Evolutionary conservation across 2,888 invertebrate genomes (phyloP), one percentile per base, ranked within the genome.

Genomic region (Leptodirus hochenwartii): DNA sequence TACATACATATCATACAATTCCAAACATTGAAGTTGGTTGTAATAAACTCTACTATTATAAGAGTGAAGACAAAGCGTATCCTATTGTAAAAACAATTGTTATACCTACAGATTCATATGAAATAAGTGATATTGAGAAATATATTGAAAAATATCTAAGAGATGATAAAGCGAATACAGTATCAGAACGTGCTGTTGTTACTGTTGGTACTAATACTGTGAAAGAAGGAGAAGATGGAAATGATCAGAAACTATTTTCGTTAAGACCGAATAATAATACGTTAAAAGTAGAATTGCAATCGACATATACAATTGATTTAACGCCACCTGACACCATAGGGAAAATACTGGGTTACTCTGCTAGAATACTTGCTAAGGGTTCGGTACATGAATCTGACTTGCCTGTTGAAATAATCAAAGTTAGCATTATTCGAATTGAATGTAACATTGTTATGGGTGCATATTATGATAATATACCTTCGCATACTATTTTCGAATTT

Each of bases 401-500:
- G 31, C 41, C 45, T 6, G 41, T 46, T 6, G 32, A 43, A 29
- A 47, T 45, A 34, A 34, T 42, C 27, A 43, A 41, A 26, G 37
- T 47, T 4, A 41, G 41, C 27, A 31, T 32, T 3, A 26, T 45
- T n/a, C 29, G 41, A 25, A 34, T 45, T 22, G 42, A 45, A 30
- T 46, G 43, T 30, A 43, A 43, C 32, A 39, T 43, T 2, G 37
- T 37, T 2, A 17, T 27, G 3, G 45, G 44, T 6, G 39, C 46
- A 15, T 47, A 39, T 26, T 22, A 40, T 2, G 42, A 42, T 35
- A 41, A 38, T 10, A 34, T 36, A 14, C 38, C 34, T 17, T 39
- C 39, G 3, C 47, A 53, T 33, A 47, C 46, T 3, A 37, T 52
- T 16, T 45, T 49, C 32, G 44, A 49, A 38, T 51, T 51, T 41